A percentile compares a stretch with the other conserved stretches of the same genome.
Conservation (phyloP, 2,888 invertebrate species). For the Nephrocerus scutellatus region DNA sequence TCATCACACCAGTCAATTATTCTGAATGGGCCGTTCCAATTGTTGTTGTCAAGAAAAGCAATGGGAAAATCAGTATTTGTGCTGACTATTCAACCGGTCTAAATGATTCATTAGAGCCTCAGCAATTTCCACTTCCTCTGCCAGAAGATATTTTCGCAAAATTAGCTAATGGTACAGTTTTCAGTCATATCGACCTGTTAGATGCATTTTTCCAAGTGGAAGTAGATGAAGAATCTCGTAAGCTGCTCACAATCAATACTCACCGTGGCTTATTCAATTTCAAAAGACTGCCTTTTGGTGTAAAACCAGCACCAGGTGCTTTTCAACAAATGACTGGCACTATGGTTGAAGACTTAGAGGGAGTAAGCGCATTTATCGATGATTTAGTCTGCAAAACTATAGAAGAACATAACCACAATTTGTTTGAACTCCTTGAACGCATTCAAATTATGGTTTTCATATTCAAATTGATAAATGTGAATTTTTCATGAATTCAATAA, state of each 20-base stretch:
- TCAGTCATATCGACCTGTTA: conserved; percentile 12
- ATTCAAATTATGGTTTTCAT: too few relatives aligned
- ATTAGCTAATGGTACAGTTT: conserved; percentile 4
- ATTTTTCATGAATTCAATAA: too few relatives aligned
- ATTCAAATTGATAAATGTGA: too few relatives aligned
- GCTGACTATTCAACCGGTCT: conserved; percentile 17
- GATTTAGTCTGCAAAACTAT: conserved; percentile 6
- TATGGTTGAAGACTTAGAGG: conserved; percentile 10
- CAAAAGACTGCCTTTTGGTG: conserved; percentile 6
- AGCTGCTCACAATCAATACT: conserved; percentile 9
- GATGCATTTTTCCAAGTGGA: conserved; percentile 19
- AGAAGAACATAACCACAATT: conserved; percentile 3
- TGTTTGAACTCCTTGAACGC: conserved; percentile 7
- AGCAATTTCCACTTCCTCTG: conserved; percentile 11
- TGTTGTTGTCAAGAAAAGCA: conserved; percentile 11
- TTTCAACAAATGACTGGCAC: conserved; percentile 11
- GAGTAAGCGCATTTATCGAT: conserved; percentile 4
- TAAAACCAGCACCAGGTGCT: conserved; percentile 9
- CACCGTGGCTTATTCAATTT: conserved; percentile 1
- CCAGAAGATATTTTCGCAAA: conserved; percentile 13
- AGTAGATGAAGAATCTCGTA: conserved; percentile 9
- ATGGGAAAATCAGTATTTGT: conserved; percentile 14
- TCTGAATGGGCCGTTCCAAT: conserved; percentile 18
- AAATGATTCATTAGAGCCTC: conserved; percentile 8
- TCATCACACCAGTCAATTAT: conserved; percentile 14